Base-by-base conservation (phyloP, 2,113 vertebrate genomes). In the Sylvietta virens region DNA sequence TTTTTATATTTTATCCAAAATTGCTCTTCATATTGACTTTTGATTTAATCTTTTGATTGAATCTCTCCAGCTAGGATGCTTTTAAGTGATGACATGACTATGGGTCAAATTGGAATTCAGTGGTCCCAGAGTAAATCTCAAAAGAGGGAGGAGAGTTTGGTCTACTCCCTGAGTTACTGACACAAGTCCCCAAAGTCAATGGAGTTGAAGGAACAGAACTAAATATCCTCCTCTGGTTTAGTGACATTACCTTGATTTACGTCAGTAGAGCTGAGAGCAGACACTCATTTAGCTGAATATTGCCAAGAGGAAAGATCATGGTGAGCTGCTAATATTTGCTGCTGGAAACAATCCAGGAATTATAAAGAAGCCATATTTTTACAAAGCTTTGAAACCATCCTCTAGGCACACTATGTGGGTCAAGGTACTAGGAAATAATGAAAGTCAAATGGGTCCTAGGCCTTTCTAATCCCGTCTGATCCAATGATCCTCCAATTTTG, bases 381-480 rank as follows among this genome's bases (percentile, higher is more conserved):
- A 54, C 27, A 80, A 66, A 84, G 39, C 15, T 89, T 80, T 89
- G 78, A 94, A 94, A 85, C 15, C 23, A 37, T 84, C 70, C 82
- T 72, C 19, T 81, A 69, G 60, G 60, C 54, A 72, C 15, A 31
- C 6, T 79, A 18, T 72, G 37, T 76, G 70, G 66, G 72, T 86
- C 70, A 90, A 84, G 54, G 70, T 92, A 53, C 40, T 31, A 86
- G 11, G 33, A 44, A 88, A 54, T 50, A 78, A 70, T 47, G 23
- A 76, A 61, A 92, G 62, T 67, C 11, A 20, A 65, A 90, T 27
- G 50, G 17, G 37, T 80, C 44, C 48, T 65, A 54, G 79, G 20
- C 23, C 58, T 57, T 87, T 79, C 42, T 93, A 94, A 87, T 81
- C 53, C 88, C 66, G 57, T 94, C 65, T 94, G 86, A 90, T 91